Evolutionary conservation across 2,113 vertebrate species (phyloP), one percentile per base, ranked within the genome.

Genomic region (Lasiurus borealis): DNA sequence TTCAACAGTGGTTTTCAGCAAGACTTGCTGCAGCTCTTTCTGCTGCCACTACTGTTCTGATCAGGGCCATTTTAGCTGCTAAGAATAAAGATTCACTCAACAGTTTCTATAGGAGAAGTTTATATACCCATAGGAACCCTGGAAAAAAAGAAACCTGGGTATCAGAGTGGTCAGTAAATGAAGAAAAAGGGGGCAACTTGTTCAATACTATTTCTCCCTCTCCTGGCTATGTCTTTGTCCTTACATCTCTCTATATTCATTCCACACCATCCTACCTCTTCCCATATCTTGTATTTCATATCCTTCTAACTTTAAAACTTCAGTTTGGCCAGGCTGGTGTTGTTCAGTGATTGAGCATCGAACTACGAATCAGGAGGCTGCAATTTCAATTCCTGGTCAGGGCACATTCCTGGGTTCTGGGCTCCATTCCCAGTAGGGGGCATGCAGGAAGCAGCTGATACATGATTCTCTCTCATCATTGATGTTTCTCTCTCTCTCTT

Each of bases 1-100:
- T 87, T 83, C 29, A 46, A 34, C 64, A 90, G 23, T 36, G 57
- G 54, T 40, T 62, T 34, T 78, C 40, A 85, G 75, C 29, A 73
- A 87, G 57, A 87, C 44, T 50, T 73, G 31, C 27, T 46, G 19
- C 14, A 76, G 31, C 18, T 25, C 34, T n/a, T 91, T 85, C 73
- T 76, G 14, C 40, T 85, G 29, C 81, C 73, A 68, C n/a, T 84
- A 71, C 18, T 68, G 15, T 31, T 85, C 52, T 85, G 72, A 54
- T 83, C 11, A 92, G 59, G 50, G n/a, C 50, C 27, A 76, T 48
- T 21, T 78, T 86, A 59, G 23, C 66, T 54, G 25, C 29, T 23
- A 94, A n/a, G 23, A 73, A 72, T 78, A 85, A 90, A 91, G 31
- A 75, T 46, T 85, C 29, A 85, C 18, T 40, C 27, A 48, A 69